Conservation (phyloP, 2,113 vertebrate genomes). For the Balaeniceps rex region DNA sequence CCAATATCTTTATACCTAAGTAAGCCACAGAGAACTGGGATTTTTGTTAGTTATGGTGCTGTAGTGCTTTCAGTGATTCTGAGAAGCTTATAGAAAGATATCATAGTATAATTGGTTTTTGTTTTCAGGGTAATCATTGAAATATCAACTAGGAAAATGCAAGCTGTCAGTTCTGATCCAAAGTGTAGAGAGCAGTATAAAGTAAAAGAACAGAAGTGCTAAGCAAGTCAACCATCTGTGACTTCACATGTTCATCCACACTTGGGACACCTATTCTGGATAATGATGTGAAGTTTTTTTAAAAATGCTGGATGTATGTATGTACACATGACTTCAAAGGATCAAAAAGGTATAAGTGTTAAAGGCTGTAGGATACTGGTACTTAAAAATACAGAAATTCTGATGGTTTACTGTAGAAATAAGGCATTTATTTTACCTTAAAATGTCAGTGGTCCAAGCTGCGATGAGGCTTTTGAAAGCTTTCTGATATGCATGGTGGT, state of each 20-base stretch:
- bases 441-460: not conserved
- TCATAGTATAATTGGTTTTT: not conserved
- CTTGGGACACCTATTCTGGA: not conserved
- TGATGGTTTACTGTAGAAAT: not conserved
- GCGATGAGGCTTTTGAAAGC: not conserved
- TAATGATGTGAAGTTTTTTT: not conserved
- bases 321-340: not conserved
- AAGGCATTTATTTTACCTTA: not conserved
- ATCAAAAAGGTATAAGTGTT: not conserved
- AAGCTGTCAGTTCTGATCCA: not conserved
- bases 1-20: not conserved
- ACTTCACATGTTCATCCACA: not conserved
- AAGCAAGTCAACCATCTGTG: not conserved
- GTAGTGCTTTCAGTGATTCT: not conserved
- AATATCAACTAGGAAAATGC: not conserved
- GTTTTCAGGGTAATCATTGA: not conserved
- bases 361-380: not conserved
- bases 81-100: not conserved
- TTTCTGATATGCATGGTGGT: not conserved
- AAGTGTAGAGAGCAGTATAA: not conserved
- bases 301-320: not conserved
- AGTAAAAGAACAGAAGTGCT: not conserved
- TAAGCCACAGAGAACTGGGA: not conserved
- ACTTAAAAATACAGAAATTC: not conserved
- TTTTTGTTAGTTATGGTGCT: not conserved